Conservation (phyloP, 2,888 invertebrate species). For the Zygaena filipendulae region DNA sequence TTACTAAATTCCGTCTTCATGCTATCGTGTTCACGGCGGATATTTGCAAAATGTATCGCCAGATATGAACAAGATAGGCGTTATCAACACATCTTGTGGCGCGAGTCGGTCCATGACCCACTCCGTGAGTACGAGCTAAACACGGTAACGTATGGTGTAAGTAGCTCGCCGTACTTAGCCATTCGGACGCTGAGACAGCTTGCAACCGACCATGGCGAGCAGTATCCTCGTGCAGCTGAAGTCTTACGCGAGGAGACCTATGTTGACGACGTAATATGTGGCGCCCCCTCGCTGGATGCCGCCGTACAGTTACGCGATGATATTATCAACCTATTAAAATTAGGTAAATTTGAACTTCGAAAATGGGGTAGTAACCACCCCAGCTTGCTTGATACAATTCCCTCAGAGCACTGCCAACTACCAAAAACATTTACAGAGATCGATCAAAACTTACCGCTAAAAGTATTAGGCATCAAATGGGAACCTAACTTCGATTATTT, state of each 20-base stretch:
- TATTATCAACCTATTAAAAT: not conserved
- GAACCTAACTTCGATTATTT: conserved; percentile 1
- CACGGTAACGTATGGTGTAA: conserved; percentile 17
- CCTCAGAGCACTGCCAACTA: conserved; percentile 1
- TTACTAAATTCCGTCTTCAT: conserved; percentile 15
- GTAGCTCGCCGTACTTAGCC: conserved; percentile 12
- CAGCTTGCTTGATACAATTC: not conserved
- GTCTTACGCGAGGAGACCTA: conserved; percentile 8
- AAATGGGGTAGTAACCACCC: conserved; percentile 4
- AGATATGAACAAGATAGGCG: conserved; percentile 12
- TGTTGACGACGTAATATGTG: conserved; percentile 10
- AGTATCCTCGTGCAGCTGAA: conserved; percentile 5
- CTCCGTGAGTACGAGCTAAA: conserved; percentile 15
- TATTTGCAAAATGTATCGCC: conserved; percentile 19
- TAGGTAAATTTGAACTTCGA: conserved; percentile 2
- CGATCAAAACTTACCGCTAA: conserved; percentile 1
- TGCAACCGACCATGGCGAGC: not conserved
- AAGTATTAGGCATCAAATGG: conserved; percentile 4
- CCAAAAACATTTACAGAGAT: conserved; percentile 2
- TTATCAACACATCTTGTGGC: conserved; percentile 19
- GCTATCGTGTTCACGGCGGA: conserved; percentile 18
- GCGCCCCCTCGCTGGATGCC: conserved; percentile 1
- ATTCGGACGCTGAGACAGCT: conserved; percentile 10
- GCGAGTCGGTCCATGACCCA: conserved; percentile 13
- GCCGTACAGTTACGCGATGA: not conserved